A percentile compares a stretch with the other conserved stretches of the same genome.
phyloP scores from a whole-genome alignment of 2,113 vertebrate genomes.

The Urocolius indicus region DNA sequence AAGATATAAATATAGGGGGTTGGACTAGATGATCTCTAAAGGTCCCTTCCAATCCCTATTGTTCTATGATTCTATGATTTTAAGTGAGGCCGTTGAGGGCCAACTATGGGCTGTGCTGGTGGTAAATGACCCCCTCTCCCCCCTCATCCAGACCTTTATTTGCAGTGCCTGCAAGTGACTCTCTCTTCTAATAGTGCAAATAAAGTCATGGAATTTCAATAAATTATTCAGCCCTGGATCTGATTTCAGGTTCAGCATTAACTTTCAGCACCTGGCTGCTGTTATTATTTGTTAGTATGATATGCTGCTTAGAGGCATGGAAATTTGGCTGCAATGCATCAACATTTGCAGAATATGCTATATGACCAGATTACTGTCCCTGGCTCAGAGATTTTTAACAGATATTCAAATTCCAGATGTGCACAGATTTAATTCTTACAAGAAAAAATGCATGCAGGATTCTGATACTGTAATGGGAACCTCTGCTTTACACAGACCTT shows the following conservation, averaged over 20 bases:
- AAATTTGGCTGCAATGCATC: conserved; percentile 68
- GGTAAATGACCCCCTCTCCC: neutral
- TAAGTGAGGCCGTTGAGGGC: neutral
- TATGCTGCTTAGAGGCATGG: conserved; percentile 28
- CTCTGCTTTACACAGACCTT: neutral
- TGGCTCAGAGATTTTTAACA: conserved; percentile 45
- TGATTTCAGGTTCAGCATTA: conserved; percentile 72
- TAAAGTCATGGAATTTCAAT: conserved; percentile 83
- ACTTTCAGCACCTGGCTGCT: conserved; percentile 76
- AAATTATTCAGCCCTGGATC: conserved; percentile 80
- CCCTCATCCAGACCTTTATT: neutral
- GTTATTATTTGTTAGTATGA: conserved; percentile 37
- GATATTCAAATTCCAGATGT: conserved; percentile 46
- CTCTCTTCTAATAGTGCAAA: conserved; percentile 39
- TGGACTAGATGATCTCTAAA: too few relatives aligned
- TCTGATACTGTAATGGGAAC: neutral
- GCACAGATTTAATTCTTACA: conserved; percentile 14
- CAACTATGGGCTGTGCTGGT: neutral
- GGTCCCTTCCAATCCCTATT: too few relatives aligned
- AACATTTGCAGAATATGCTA: conserved; percentile 24
- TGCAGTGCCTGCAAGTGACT: neutral
- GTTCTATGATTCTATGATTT: too few relatives aligned
- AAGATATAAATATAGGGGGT: neutral
- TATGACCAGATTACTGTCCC: conserved; percentile 25
- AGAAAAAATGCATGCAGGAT: neutral